A percentile compares a stretch with the other conserved stretches of the same genome.
Conservation (phyloP, 2,113 vertebrate species). For the Motacilla tschutschensis region DNA sequence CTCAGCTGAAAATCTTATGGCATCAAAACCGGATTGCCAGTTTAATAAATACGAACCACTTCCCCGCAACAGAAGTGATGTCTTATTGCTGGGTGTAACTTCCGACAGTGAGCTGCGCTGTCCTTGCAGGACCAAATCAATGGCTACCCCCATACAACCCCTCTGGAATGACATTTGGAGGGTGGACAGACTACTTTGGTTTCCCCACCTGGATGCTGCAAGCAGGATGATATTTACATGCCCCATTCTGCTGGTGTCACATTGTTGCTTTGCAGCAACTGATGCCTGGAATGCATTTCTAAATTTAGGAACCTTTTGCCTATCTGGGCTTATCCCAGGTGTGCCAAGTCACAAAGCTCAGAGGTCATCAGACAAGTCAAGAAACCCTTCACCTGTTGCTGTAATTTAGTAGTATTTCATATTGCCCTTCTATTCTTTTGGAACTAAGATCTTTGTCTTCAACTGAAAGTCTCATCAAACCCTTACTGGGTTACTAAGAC, state of each 20-base stretch:
- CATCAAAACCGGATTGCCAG: not conserved
- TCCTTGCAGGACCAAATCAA: not conserved
- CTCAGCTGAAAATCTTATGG: not conserved
- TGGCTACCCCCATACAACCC: rapidly evolving
- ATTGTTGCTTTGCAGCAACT: not conserved
- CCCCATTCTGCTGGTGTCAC: not conserved
- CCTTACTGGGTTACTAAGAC: not conserved
- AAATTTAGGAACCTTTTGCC: not conserved
- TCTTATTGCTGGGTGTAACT: not conserved
- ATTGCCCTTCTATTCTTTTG: not conserved
- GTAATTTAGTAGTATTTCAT: not conserved
- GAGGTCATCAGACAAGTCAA: not conserved
- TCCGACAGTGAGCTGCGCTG: not conserved
- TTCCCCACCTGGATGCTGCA: not conserved
- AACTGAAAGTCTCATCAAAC: not conserved
- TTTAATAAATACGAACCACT: not conserved
- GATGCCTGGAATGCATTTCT: not conserved
- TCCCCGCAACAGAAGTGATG: rapidly evolving
- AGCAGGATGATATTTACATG: not conserved
- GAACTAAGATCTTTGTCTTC: not conserved
- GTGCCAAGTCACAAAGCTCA: not conserved
- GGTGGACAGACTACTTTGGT: not conserved
- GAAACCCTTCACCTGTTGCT: not conserved
- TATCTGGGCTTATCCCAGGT: not conserved
- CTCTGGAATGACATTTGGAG: not conserved